A percentile compares a stretch with the other conserved stretches of the same genome.
Conservation (phyloP, 2,113 vertebrate species). For the Rhinogobius similis region DNA sequence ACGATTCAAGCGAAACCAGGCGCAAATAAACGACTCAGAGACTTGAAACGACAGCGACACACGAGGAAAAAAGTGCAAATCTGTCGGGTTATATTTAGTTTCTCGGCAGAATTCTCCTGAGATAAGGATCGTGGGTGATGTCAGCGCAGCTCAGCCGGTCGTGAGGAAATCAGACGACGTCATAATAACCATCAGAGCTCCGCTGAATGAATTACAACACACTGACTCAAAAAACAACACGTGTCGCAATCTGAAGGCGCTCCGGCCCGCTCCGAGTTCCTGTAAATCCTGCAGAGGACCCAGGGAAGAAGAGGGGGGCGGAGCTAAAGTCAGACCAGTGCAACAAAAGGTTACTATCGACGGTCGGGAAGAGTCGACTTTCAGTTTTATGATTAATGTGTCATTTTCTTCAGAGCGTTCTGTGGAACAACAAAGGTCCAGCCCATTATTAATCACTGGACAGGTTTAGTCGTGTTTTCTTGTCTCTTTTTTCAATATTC, state of each 20-base stretch:
- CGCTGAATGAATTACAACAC: conserved; percentile 15
- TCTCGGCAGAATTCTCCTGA: background rate
- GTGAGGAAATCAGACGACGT: background rate
- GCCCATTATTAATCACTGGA: too few relatives aligned
- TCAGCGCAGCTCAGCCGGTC: background rate
- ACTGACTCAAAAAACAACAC: background rate
- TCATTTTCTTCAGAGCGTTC: too few relatives aligned
- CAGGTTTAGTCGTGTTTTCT: too few relatives aligned
- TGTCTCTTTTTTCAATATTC: too few relatives aligned
- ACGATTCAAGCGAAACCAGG: too few relatives aligned
- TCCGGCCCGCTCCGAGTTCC: background rate
- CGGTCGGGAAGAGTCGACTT: too few relatives aligned
- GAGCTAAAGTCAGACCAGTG: background rate
- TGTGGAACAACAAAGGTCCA: too few relatives aligned
- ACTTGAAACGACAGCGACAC: too few relatives aligned
- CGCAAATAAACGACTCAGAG: too few relatives aligned
- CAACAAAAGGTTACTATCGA: background rate
- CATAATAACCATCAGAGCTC: conserved; percentile 32
- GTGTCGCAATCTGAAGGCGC: background rate
- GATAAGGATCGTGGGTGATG: background rate
- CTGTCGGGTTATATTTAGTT: too few relatives aligned
- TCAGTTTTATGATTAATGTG: too few relatives aligned
- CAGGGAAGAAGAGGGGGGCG: background rate
- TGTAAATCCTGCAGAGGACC: background rate
- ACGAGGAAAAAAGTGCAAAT: too few relatives aligned